Percentiles rank a stretch among this genome's conserved stretches.
These are phyloP conservation scores for Scaptomyza graminum DNA, from an alignment of 1,140 invertebrate species.

Conservation along the genomic window DNA sequence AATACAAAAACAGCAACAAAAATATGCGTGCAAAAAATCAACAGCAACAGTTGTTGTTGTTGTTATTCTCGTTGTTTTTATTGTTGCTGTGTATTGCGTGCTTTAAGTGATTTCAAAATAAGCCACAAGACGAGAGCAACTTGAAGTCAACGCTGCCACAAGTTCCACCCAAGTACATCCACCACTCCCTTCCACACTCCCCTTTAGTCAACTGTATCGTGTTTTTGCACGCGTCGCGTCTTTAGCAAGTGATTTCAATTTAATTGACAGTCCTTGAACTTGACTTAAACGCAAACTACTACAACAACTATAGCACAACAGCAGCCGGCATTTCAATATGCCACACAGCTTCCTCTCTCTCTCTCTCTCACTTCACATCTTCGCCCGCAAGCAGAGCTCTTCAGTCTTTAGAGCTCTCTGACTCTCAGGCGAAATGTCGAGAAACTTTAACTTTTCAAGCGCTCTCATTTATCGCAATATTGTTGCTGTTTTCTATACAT, in stretches of 20 bases:
- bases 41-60: conserved; percentile 14
- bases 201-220: conserved; percentile 44
- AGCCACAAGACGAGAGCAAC: conserved; percentile 51
- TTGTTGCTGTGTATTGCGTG: conserved; percentile 29
- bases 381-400: conserved; percentile 1
- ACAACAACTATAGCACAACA: conserved; percentile 12
- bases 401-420: background rate
- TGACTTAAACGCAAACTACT: conserved; percentile 73
- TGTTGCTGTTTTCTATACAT: conserved; percentile 24
- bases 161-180: background rate
- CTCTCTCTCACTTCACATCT: conserved; percentile 8
- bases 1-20: conserved; percentile 14
- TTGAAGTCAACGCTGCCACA: conserved; percentile 3
- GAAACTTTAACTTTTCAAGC: conserved; percentile 12
- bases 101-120: conserved; percentile 48
- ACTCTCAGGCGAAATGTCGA: conserved; percentile 17
- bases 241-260: conserved; percentile 83
- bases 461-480: background rate
- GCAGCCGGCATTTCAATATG: conserved; percentile 35
- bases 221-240: conserved; percentile 63
- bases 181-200: background rate
- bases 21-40: conserved; percentile 55
- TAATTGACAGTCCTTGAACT: conserved; percentile 84
- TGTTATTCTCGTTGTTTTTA: background rate
- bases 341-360: conserved; percentile 32